These are phyloP conservation scores for Lypha dubia DNA, from an alignment of 2,888 invertebrate genomes.

Conservation along the genomic window DNA sequence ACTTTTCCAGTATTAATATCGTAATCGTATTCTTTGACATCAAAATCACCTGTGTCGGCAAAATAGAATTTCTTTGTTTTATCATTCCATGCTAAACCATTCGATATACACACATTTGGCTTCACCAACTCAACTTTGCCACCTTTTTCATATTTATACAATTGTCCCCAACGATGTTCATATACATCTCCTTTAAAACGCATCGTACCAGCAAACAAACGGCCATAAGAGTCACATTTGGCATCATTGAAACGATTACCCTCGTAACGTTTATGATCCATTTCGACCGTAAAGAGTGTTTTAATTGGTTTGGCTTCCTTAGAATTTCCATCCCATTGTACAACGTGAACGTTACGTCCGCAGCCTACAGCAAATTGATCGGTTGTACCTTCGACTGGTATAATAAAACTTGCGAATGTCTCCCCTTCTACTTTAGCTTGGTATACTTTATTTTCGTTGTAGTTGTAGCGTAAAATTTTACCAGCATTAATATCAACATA, in stretches of 20 bases:
- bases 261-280: conserved; percentile 84
- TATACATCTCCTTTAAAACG: conserved; percentile 79
- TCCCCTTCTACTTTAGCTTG: conserved; percentile 84
- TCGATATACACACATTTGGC: conserved; percentile 87
- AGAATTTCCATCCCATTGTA: conserved; percentile 87
- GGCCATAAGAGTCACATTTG: conserved; percentile 89
- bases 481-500: conserved; percentile 86
- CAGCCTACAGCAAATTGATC: conserved; percentile 87
- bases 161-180: conserved; percentile 79
- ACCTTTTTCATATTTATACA: conserved; percentile 79
- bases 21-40: conserved; percentile 89
- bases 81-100: conserved; percentile 91
- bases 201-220: conserved; percentile 88
- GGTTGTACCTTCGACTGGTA: conserved; percentile 86
- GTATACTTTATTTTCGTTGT: conserved; percentile 84
- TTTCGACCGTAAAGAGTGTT: conserved; percentile 85
- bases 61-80: conserved; percentile 88
- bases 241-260: conserved; percentile 90
- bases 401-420: conserved; percentile 84
- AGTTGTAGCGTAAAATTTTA: conserved; percentile 81
- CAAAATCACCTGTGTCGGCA: conserved; percentile 88
- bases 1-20: conserved; percentile 87
- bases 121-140: conserved; percentile 76
- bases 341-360: conserved; percentile 85
- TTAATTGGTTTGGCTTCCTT: conserved; percentile 84